These are phyloP conservation scores for Hedya salicella DNA, from an alignment of 2,888 invertebrate species.

Conservation along the genomic window DNA sequence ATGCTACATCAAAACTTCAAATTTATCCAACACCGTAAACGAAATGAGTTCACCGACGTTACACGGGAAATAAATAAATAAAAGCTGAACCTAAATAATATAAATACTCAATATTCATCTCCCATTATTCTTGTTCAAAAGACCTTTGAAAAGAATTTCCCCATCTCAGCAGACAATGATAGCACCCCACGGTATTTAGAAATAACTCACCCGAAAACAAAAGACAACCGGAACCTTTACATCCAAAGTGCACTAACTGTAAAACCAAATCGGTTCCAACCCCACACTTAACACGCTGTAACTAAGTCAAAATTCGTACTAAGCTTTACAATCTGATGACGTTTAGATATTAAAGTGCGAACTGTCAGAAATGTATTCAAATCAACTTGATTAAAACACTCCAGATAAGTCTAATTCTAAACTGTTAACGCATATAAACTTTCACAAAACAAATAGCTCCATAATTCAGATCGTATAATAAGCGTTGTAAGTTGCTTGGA, in stretches of 20 bases:
- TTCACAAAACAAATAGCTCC: slow-evolving; percentile 22
- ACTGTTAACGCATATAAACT: slow-evolving; percentile 30
- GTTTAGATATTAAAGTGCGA: neutral
- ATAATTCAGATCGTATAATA: slow-evolving; percentile 56
- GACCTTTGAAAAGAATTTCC: neutral
- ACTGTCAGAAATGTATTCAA: slow-evolving; percentile 24
- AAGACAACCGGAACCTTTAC: slow-evolving; percentile 8
- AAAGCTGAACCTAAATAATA: neutral
- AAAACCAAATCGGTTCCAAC: neutral
- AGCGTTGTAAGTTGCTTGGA: slow-evolving; percentile 69
- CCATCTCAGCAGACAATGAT: slow-evolving; percentile 8
- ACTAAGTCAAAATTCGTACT: neutral
- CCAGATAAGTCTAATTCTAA: slow-evolving; percentile 17
- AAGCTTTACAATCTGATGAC: neutral
- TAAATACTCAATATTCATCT: slow-evolving; percentile 9
- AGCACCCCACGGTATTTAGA: slow-evolving; percentile 17
- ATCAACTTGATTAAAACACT: slow-evolving; percentile 25
- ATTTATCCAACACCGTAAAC: too few relatives aligned
- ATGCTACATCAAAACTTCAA: too few relatives aligned
- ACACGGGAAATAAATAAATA: too few relatives aligned
- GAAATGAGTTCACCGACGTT: neutral
- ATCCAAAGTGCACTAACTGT: neutral
- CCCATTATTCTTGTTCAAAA: slow-evolving; percentile 14
- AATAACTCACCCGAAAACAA: slow-evolving; percentile 30
- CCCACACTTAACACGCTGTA: neutral